A percentile compares a stretch with the other conserved stretches of the same genome.
phyloP scores from a whole-genome alignment of 1,140 invertebrate genomes.

The Lasioglossum albipes region DNA sequence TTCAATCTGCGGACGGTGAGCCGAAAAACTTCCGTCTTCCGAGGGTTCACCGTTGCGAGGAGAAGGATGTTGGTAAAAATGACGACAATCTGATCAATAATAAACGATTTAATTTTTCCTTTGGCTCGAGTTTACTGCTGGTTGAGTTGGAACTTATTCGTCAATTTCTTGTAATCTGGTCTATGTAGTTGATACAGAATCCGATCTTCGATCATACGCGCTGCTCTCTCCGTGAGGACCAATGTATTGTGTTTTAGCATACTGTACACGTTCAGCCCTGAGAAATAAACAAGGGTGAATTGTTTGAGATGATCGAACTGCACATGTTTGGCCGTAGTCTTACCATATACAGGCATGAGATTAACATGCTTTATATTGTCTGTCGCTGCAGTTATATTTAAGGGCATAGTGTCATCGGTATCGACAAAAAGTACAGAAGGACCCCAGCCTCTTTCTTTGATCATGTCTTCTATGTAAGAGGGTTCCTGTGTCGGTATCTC shows the following conservation, averaged over 20 bases:
- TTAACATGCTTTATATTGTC: conserved; percentile 90
- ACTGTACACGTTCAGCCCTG: conserved; percentile 89
- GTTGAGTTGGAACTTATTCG: conserved; percentile 54
- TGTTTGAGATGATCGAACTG: conserved; percentile 2
- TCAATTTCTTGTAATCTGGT: conserved; percentile 76
- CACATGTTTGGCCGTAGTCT: conserved; percentile 39
- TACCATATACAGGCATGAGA: conserved; percentile 97
- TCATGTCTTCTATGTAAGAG: conserved; percentile 89
- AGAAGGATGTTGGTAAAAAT: conserved; percentile 9
- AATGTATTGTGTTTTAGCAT: conserved; percentile 98
- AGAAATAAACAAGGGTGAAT: conserved; percentile 28
- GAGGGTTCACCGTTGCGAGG: not conserved
- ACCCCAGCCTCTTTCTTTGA: conserved; percentile 94
- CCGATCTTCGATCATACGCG: conserved; percentile 92
- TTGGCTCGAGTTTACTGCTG: conserved; percentile 52
- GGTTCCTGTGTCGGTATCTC: conserved; percentile 92
- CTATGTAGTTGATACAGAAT: conserved; percentile 89
- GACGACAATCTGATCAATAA: conserved; percentile 4
- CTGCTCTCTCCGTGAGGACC: conserved; percentile 91
- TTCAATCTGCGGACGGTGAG: no score
- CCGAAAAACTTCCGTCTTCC: not conserved
- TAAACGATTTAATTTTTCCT: conserved; percentile 17
- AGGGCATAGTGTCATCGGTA: conserved; percentile 90
- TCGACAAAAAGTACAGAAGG: conserved; percentile 97
- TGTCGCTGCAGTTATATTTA: conserved; percentile 91